A percentile compares a stretch with the other conserved stretches of the same genome.
Conservation (phyloP, 2,797 vertebrate genomes). For the Serranus cabrilla region DNA sequence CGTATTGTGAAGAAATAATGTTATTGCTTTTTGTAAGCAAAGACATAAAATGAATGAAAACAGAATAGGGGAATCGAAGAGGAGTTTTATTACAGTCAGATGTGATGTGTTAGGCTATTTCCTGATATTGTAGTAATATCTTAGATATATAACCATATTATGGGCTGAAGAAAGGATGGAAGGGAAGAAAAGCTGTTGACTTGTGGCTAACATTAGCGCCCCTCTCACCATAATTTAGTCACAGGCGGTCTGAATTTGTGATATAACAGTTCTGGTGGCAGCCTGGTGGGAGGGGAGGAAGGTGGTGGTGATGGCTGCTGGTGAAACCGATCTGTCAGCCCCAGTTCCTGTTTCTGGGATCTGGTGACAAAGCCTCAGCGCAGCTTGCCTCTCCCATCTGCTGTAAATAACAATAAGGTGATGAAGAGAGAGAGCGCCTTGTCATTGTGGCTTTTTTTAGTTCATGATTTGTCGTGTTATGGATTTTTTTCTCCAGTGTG, state of each 20-base stretch:
- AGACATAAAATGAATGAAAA: conserved; percentile 23
- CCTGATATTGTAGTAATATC: neutral
- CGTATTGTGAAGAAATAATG: conserved; percentile 17
- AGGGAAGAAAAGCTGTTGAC: neutral
- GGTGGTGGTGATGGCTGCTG: conserved; percentile 24
- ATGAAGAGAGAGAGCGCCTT: conserved; percentile 3
- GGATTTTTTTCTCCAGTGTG: conserved; percentile 9
- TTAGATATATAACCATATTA: conserved; percentile 20
- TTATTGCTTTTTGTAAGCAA: conserved; percentile 18
- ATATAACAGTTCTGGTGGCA: conserved; percentile 4
- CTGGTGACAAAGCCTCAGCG: conserved; percentile 63
- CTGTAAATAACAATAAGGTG: conserved; percentile 69
- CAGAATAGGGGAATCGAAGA: neutral
- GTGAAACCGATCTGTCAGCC: conserved; percentile 72
- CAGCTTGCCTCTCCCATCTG: conserved; percentile 52
- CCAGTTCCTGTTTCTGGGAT: conserved; percentile 70
- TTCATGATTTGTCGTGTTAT: conserved; percentile 8
- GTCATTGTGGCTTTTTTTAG: conserved; percentile 32
- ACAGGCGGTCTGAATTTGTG: conserved; percentile 31
- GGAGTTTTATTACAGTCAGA: neutral
- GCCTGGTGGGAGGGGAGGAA: conserved; percentile 18
- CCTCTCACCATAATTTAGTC: conserved; percentile 12
- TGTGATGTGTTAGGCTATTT: neutral
- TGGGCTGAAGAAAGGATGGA: neutral
- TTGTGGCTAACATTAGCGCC: conserved; percentile 5